Evolutionary conservation across 2,888 invertebrate genomes (phyloP).

Genomic region (Slavum lentiscoides): DNA sequence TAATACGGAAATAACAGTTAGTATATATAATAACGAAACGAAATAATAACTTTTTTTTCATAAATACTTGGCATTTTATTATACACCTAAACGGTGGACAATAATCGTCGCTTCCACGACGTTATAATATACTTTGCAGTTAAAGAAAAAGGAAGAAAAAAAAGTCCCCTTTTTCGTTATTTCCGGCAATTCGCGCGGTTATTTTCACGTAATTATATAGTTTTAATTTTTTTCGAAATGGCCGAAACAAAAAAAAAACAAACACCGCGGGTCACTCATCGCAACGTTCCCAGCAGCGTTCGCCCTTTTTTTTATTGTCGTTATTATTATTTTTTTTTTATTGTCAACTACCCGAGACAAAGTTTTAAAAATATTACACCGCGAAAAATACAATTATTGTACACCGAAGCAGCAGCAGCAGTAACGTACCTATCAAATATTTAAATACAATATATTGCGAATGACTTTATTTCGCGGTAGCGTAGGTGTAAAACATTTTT

Average conservation of each 20-base stretch:
- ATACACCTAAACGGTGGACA: too few relatives aligned
- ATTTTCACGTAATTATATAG: constrained; percentile 32
- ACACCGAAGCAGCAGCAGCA: too few relatives aligned
- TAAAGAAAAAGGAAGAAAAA: not conserved
- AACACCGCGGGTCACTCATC: not conserved
- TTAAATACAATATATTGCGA: too few relatives aligned
- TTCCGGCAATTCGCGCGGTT: constrained; percentile 21
- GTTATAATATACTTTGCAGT: too few relatives aligned
- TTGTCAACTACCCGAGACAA: not conserved
- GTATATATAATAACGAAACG: too few relatives aligned
- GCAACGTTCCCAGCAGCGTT: not conserved
- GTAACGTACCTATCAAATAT: too few relatives aligned
- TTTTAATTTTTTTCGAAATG: not conserved
- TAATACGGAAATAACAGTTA: too few relatives aligned
- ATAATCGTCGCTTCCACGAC: too few relatives aligned
- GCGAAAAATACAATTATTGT: not conserved
- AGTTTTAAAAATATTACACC: constrained; percentile 8
- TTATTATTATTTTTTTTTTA: not conserved
- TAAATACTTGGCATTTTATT: too few relatives aligned
- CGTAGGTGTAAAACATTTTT: too few relatives aligned
- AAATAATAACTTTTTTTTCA: too few relatives aligned
- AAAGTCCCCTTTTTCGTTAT: not conserved
- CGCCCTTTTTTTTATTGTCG: constrained; percentile 1
- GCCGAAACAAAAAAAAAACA: not conserved
- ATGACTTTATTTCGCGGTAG: too few relatives aligned